Percentiles rank a stretch among this genome's conserved stretches.
These are phyloP conservation scores for Megalops cyprinoides DNA, from an alignment of 2,797 vertebrate genomes.

Conservation along the genomic window DNA sequence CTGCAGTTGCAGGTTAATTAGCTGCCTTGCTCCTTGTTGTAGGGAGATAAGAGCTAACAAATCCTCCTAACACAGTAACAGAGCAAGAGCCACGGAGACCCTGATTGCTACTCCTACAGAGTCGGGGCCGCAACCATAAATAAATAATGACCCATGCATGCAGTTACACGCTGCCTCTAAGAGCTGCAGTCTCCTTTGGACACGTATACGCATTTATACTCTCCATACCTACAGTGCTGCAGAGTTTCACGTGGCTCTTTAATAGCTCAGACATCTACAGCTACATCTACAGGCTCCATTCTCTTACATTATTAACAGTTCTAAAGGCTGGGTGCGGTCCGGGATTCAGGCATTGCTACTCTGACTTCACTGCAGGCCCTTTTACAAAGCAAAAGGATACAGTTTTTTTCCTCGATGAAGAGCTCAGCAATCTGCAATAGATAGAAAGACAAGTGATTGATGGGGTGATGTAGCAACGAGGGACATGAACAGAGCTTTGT, in stretches of 20 bases:
- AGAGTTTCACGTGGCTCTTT: background rate
- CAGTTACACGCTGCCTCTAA: too few relatives aligned
- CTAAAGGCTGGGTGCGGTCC: background rate
- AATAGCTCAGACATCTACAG: background rate
- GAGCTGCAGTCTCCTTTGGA: background rate
- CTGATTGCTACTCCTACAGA: constrained; percentile 19
- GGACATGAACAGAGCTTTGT: background rate
- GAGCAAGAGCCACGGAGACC: constrained; percentile 54
- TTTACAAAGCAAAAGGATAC: constrained; percentile 72
- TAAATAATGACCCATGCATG: background rate
- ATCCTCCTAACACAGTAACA: constrained; percentile 70
- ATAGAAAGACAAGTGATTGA: constrained; percentile 50
- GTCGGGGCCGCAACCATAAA: background rate
- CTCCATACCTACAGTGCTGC: background rate
- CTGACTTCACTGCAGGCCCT: background rate
- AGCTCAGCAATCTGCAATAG: constrained; percentile 78
- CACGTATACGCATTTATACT: background rate
- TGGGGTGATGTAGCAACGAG: constrained; percentile 9
- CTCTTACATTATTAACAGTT: background rate
- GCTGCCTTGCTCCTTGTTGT: constrained; percentile 64
- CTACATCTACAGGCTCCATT: background rate
- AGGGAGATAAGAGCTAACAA: constrained; percentile 70
- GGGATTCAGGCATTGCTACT: background rate
- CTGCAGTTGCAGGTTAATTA: constrained; percentile 70
- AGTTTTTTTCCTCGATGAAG: constrained; percentile 80